A percentile compares a stretch with the other conserved stretches of the same genome.
These are phyloP conservation scores for Corella eumyota DNA, from an alignment of 23 tunicate genomes.

Conservation along the genomic window DNA sequence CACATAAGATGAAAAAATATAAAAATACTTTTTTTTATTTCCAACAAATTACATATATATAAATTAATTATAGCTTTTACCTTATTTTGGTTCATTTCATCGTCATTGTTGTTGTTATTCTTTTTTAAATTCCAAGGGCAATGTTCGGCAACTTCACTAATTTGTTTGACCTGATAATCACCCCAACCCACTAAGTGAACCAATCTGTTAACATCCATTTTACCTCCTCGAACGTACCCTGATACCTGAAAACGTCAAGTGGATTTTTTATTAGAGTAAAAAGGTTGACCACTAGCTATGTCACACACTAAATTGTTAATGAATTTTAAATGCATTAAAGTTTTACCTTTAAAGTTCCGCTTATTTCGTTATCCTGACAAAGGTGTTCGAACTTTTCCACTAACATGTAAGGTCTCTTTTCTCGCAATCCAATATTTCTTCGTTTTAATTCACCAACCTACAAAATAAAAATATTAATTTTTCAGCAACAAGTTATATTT, in stretches of 20 bases:
- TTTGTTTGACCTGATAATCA: conserved; percentile 48
- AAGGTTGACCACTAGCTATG: not conserved
- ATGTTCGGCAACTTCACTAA: conserved; percentile 50
- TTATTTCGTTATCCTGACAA: conserved; percentile 11
- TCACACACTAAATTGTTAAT: not conserved
- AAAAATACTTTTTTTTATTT: no score
- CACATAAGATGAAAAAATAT: no score
- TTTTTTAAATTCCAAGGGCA: conserved; percentile 31
- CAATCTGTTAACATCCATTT: conserved; percentile 65
- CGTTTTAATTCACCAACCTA: conserved; percentile 70
- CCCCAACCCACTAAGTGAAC: conserved; percentile 95
- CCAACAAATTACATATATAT: no score
- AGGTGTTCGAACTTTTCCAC: conserved; percentile 46
- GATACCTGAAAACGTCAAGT: conserved; percentile 35
- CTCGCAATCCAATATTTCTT: conserved; percentile 37
- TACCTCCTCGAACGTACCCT: conserved; percentile 55
- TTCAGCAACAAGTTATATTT: no score
- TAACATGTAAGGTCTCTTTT: conserved; percentile 50
- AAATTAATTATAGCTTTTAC: no score
- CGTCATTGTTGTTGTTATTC: not conserved
- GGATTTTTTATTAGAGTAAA: not conserved
- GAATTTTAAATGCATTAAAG: not conserved
- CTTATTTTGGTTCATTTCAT: no score
- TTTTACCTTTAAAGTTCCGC: conserved; percentile 23
- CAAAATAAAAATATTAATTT: no score